Base-by-base conservation (phyloP, 2,888 invertebrate genomes). In the Netelia inedita region DNA sequence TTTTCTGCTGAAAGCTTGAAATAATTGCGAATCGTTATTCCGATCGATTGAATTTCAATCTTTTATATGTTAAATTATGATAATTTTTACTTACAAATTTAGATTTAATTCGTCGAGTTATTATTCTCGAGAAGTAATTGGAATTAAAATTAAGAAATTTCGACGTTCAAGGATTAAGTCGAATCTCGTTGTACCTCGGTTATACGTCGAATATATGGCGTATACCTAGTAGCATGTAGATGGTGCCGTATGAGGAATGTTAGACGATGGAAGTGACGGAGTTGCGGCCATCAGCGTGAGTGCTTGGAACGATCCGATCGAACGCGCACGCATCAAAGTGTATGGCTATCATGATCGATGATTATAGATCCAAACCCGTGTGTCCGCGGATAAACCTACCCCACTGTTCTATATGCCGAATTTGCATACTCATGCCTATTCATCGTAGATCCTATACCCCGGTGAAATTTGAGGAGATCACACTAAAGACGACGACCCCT, bases 401-500 rank as follows among this genome's bases (percentile, higher is more conserved):
- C 55, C 9, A 46, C 46, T 79, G 71, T 69, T 87, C 87, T 84
- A 86, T 87, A 86, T 85, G 86, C 84, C 73, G 28, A 55, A 80
- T 82, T 78, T 82, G 76, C 82, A 63, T 79, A 55, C 86, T 87
- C 87, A 87, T 87, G 81, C 76, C 83, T 86, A 87, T 87, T 87
- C 87, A 87, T 87, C 78, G 80, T 55, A 43, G 65, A 57, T 46
- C 63, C 68, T 53, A 11, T 57, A 65, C 59, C n/a, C 63, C 79
- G 65, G 57, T 59, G 74, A 71, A 83, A 83, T 79, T 79, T 69
- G 53, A 23, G 53, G 55, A 69, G 50, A n/a, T 16, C 41, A 35
- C 21, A 14, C 28, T n/a, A 63, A 14, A 21, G n/a, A 46, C 43
- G 57, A 19, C 43, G 46, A 19, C 59, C 72, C 28, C 72, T 66